These are phyloP conservation scores for Zaprionus tsacasi DNA, from an alignment of 1,140 invertebrate genomes.

Conservation along the genomic window DNA sequence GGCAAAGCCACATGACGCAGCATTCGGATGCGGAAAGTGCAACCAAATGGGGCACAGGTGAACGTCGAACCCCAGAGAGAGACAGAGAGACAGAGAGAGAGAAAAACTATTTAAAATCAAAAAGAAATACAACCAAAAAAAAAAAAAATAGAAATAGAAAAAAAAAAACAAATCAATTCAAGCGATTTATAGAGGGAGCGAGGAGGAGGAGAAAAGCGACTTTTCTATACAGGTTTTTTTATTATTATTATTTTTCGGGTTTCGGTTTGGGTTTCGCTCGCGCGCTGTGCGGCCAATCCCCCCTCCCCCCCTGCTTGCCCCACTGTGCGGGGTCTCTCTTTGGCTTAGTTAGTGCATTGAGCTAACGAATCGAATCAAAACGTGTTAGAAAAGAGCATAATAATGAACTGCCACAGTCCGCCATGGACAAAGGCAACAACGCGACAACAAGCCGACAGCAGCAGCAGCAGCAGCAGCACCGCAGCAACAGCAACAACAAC, in stretches of 20 bases:
- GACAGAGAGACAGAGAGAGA: not conserved
- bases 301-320: not conserved
- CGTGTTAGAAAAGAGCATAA: conserved; percentile 73
- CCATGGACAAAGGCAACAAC: conserved; percentile 25
- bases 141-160: no score
- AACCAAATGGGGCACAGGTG: conserved; percentile 41
- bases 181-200: conserved; percentile 40
- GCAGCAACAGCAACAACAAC: conserved; percentile 10
- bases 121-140: conserved; percentile 31
- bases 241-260: conserved; percentile 27
- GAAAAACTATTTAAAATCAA: conserved; percentile 59
- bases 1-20: conserved; percentile 58
- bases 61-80: conserved; percentile 14
- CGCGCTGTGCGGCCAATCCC: conserved; percentile 31
- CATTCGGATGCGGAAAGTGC: conserved; percentile 50
- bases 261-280: conserved; percentile 25
- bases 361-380: conserved; percentile 58
- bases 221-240: conserved; percentile 62
- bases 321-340: not conserved
- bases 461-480: conserved; percentile 10
- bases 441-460: conserved; percentile 3
- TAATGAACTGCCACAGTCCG: conserved; percentile 53
- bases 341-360: conserved; percentile 56
- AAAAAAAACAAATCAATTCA: conserved; percentile 63
- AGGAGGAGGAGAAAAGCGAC: conserved; percentile 25